Evolutionary conservation across 2,113 vertebrate genomes (phyloP), one percentile per base, ranked within the genome.

Genomic region (Bujurquina vittata): DNA sequence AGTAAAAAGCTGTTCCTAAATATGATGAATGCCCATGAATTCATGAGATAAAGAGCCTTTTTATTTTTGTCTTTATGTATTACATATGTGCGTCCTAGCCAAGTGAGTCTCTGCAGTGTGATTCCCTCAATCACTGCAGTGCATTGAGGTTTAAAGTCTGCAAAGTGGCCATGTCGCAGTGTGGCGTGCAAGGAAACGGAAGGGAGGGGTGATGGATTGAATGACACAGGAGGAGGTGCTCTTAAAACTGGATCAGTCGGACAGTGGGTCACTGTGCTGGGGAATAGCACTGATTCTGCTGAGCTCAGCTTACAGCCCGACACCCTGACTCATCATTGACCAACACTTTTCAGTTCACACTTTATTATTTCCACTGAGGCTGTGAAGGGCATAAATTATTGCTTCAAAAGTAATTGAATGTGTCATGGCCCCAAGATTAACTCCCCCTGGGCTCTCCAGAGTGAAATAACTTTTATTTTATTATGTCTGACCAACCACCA

Each of bases 221-320:
- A 76, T 75, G 81, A 67, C 62, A 49, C 83, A 58, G 62, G 54
- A 79, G 60, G 62, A 43, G 77, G n/a, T 33, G 69, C 2, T 43
- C 43, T 67, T 81, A n/a, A 75, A 90, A 83, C 40, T 77, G 80
- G 84, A 84, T 84, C 52, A 92, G 87, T 90, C 17, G 20, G 84
- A 79, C 86, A 92, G 82, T 89, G 91, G 78, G 88, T 90, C 87
- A 89, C n/a, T 82, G 43, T 80, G 80, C 69, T 29, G 33, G 17
- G 75, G 49, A 69, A 35, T 76, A 73, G 72, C 22, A 1, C 43
- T 11, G 79, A 63, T 80, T 77, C 73, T 82, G 78, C 72, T 77
- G 80, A 89, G 82, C 85, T 87, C 89, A 87, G 73, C 77, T 74
- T 26, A 15, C 4, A 26, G 2, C 78, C 5, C 3, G 5, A 63